phyloP scores from a whole-genome alignment of 23 tunicate species.

The Styela plicata region DNA sequence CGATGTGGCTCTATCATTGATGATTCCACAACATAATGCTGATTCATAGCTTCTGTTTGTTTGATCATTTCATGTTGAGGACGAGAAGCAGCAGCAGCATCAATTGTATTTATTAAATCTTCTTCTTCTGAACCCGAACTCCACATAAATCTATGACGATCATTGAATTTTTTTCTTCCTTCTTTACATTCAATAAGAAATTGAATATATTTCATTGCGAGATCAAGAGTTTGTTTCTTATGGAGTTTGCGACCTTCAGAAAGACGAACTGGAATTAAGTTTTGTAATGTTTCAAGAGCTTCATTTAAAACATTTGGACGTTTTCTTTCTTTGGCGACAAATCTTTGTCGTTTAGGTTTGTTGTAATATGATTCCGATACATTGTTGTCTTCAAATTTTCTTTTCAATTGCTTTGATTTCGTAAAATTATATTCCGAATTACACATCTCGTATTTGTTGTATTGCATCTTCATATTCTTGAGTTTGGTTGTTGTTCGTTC shows the following conservation, averaged over 20 bases:
- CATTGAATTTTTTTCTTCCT: constrained; percentile 50
- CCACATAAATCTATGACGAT: constrained; percentile 66
- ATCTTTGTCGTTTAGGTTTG: not conserved
- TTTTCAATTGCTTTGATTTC: not conserved
- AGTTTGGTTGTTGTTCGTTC: not conserved
- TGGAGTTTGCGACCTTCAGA: constrained; percentile 42
- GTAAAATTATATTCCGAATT: too few species aligned
- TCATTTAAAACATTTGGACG: constrained; percentile 35
- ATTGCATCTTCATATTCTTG: too few species aligned
- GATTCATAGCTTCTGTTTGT: too few species aligned
- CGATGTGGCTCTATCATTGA: too few species aligned
- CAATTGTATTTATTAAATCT: constrained; percentile 75
- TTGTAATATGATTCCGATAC: not conserved
- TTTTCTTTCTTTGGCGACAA: constrained; percentile 32
- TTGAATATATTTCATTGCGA: constrained; percentile 67
- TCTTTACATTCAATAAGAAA: constrained; percentile 62
- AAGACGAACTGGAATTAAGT: constrained; percentile 44
- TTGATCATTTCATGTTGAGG: too few species aligned
- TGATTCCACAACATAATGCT: too few species aligned
- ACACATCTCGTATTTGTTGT: too few species aligned
- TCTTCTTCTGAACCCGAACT: constrained; percentile 53
- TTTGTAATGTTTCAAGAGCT: constrained; percentile 38
- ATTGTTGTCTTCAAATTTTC: not conserved
- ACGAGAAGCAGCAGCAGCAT: constrained; percentile 49
- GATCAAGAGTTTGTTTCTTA: constrained; percentile 59